Percentiles rank a stretch among this genome's conserved stretches.
phyloP scores from a whole-genome alignment of 2,888 invertebrate genomes.

The Barypeithes pellucidus region DNA sequence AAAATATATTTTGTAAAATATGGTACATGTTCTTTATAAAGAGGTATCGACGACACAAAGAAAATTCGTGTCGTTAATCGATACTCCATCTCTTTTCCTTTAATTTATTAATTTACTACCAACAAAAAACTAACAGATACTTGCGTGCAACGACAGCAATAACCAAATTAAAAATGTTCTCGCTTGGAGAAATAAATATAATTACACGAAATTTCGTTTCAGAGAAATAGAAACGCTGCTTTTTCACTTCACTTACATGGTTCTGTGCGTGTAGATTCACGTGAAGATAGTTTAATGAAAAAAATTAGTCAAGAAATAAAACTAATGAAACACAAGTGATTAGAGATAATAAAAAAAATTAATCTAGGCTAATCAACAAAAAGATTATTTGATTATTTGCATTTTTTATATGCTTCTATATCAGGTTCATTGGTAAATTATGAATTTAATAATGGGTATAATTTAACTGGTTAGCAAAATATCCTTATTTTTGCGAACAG shows the following conservation, averaged over 20 bases:
- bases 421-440: too few relatives aligned
- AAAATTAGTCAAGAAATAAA: slow-evolving; percentile 16
- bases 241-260: slow-evolving; percentile 45
- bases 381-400: too few relatives aligned
- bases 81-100: background rate
- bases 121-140: slow-evolving; percentile 3
- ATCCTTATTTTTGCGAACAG: too few relatives aligned
- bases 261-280: slow-evolving; percentile 44
- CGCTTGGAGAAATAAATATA: slow-evolving; percentile 33
- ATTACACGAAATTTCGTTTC: slow-evolving; percentile 44
- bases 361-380: background rate
- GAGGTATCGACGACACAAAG: background rate
- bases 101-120: slow-evolving; percentile 17
- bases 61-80: background rate
- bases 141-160: slow-evolving; percentile 42
- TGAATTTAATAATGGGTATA: too few relatives aligned
- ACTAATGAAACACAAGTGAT: background rate
- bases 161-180: slow-evolving; percentile 37
- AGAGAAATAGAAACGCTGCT: slow-evolving; percentile 44
- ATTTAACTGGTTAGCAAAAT: too few relatives aligned
- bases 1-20: too few relatives aligned
- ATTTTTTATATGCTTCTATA: too few relatives aligned
- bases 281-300: slow-evolving; percentile 30
- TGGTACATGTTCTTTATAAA: too few relatives aligned
- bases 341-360: background rate